phyloP scores from a whole-genome alignment of 2,888 invertebrate genomes.

The Drosophila nr. medialis region DNA sequence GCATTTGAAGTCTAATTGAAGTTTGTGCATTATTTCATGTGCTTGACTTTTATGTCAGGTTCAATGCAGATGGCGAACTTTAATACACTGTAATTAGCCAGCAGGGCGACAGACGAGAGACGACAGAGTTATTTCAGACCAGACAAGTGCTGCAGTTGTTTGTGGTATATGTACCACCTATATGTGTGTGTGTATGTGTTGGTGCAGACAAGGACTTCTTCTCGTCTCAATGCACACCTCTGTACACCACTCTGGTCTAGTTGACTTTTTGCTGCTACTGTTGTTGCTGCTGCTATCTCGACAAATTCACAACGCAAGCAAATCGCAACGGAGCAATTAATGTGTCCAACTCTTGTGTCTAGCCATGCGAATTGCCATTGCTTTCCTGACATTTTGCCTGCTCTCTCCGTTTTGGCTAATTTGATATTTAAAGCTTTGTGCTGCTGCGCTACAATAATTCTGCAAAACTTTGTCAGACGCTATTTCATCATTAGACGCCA shows the following conservation, averaged over 20 bases:
- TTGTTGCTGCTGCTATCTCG: conserved; percentile 1
- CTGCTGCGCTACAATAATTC: conserved; percentile 19
- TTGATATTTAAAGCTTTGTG: conserved; percentile 65
- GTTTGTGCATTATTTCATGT: conserved; percentile 15
- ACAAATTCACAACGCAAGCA: conserved; percentile 43
- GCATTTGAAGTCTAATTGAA: conserved; percentile 14
- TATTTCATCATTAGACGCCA: conserved; percentile 4
- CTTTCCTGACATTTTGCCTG: conserved; percentile 15
- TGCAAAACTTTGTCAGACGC: conserved; percentile 16
- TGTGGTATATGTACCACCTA: conserved; percentile 31
- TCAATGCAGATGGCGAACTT: conserved; percentile 32
- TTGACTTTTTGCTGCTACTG: conserved; percentile 7
- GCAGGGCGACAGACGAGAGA: conserved; percentile 2
- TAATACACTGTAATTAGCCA: conserved; percentile 45
- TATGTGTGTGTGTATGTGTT: neutral
- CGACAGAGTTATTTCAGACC: conserved; percentile 27
- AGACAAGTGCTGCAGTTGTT: conserved; percentile 56
- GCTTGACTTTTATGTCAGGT: conserved; percentile 17
- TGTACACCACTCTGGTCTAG: conserved; percentile 4
- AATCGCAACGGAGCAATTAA: conserved; percentile 75
- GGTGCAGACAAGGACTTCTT: conserved; percentile 13
- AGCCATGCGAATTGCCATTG: conserved; percentile 51
- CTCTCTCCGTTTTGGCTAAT: conserved; percentile 38
- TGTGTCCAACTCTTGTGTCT: conserved; percentile 63
- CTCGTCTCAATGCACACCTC: conserved; percentile 25